phyloP scores from a whole-genome alignment of 2,888 invertebrate genomes.

The Patella pellucida region DNA sequence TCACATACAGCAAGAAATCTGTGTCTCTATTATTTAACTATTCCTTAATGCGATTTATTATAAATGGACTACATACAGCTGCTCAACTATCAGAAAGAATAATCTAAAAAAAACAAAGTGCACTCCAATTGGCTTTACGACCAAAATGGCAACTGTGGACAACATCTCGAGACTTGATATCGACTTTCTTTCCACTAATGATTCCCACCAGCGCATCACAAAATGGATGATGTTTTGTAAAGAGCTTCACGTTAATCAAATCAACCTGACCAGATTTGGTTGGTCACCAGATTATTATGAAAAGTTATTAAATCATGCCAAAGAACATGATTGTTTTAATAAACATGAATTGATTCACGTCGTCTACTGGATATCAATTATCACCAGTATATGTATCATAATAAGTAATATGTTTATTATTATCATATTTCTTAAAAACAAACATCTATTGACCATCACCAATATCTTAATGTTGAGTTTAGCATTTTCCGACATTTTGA shows the following conservation, averaged over 20 bases:
- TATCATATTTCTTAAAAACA: constrained; percentile 22
- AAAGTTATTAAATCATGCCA: constrained; percentile 22
- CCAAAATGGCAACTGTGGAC: too few relatives aligned
- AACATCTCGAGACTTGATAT: background rate
- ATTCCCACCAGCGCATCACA: background rate
- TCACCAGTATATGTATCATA: constrained; percentile 34
- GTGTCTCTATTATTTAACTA: too few relatives aligned
- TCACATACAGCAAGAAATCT: too few relatives aligned
- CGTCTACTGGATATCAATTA: constrained; percentile 32
- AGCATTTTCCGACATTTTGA: constrained; percentile 35
- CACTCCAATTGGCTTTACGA: too few relatives aligned
- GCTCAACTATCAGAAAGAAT: too few relatives aligned
- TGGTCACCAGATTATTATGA: constrained; percentile 19
- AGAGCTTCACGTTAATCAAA: constrained; percentile 27
- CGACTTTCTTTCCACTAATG: constrained; percentile 11
- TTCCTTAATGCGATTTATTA: too few relatives aligned
- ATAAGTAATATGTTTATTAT: constrained; percentile 29
- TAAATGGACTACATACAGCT: too few relatives aligned
- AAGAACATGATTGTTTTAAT: constrained; percentile 33
- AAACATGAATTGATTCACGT: constrained; percentile 22
- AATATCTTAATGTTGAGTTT: constrained; percentile 34
- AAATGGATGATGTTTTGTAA: constrained; percentile 38
- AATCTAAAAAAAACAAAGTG: too few relatives aligned
- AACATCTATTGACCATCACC: constrained; percentile 22
- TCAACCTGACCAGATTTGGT: constrained; percentile 24